These are phyloP conservation scores for Amblyornis subalaris DNA, from an alignment of 2,113 vertebrate species.

Conservation along the genomic window DNA sequence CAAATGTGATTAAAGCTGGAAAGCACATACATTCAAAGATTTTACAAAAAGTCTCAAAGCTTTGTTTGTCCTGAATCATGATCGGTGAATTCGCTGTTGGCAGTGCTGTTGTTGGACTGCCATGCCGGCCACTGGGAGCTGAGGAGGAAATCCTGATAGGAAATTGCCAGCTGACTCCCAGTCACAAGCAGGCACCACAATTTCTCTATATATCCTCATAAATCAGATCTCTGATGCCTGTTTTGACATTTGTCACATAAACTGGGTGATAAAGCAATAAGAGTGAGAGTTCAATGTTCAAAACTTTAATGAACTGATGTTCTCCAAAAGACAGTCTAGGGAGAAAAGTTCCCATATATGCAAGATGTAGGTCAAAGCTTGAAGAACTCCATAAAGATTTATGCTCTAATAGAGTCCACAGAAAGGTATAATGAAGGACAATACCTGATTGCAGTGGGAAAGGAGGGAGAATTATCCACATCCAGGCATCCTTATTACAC, in stretches of 20 bases:
- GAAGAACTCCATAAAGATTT: slow-evolving; percentile 29
- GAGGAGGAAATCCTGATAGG: background rate
- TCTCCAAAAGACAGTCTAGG: background rate
- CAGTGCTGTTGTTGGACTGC: background rate
- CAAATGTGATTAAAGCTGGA: background rate
- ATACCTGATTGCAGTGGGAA: background rate
- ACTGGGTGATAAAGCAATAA: background rate
- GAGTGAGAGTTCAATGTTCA: slow-evolving; percentile 21
- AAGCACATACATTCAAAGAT: background rate
- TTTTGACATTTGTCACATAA: slow-evolving; percentile 4
- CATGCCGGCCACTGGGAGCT: background rate
- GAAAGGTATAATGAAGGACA: background rate
- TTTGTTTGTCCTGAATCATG: background rate
- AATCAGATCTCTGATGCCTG: slow-evolving; percentile 11
- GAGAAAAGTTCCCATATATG: background rate
- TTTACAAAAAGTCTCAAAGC: background rate
- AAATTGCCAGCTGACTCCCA: background rate
- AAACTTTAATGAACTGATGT: slow-evolving; percentile 27
- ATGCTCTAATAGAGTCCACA: background rate
- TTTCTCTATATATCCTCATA: slow-evolving; percentile 19
- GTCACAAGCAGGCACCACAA: background rate
- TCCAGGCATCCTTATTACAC: background rate
- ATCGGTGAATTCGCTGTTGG: background rate
- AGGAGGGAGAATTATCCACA: background rate
- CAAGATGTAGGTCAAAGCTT: slow-evolving; percentile 23